Conservation (phyloP, 2,113 vertebrate genomes). For the Indicator indicator region DNA sequence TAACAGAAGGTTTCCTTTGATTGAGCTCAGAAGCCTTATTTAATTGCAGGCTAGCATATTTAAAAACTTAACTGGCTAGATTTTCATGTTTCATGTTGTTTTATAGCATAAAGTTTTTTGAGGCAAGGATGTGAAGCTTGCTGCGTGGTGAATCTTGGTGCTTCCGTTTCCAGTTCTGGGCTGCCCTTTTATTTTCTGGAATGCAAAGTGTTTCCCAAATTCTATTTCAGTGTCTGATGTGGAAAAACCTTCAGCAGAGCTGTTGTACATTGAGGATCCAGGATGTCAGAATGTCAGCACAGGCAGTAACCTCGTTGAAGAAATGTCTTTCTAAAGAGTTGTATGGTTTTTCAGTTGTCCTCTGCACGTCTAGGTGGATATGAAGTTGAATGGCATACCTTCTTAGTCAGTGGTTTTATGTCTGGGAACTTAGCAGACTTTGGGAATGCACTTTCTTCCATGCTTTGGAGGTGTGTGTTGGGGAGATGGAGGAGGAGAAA, state of each 20-base stretch:
- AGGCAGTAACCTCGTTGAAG: background rate
- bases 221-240: fast-evolving
- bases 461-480: background rate
- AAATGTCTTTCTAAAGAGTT: background rate
- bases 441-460: fast-evolving
- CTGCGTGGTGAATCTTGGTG: background rate
- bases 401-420: background rate
- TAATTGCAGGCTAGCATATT: background rate
- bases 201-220: background rate
- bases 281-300: background rate
- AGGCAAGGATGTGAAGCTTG: background rate
- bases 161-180: background rate
- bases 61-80: background rate
- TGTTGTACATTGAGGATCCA: background rate
- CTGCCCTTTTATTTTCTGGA: background rate
- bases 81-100: background rate
- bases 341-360: background rate
- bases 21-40: background rate
- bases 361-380: background rate
- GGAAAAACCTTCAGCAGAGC: background rate
- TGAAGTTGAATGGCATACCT: background rate
- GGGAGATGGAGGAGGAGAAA: too few relatives aligned
- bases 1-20: background rate
- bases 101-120: background rate
- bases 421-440: background rate